Evolutionary conservation across 2,888 invertebrate genomes (phyloP).

Genomic region (Uloborus plumipes): DNA sequence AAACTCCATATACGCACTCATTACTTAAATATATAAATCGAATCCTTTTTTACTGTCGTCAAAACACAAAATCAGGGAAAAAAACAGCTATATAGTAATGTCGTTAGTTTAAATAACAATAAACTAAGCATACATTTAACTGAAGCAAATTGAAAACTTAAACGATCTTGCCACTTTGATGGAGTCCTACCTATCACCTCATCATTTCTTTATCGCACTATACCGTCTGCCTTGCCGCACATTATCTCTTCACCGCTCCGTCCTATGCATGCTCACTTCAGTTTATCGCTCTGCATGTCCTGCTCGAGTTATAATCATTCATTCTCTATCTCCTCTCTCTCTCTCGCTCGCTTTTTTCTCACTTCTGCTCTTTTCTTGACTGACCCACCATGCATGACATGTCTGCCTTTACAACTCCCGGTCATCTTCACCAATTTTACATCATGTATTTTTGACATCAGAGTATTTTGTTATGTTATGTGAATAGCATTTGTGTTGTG

Average conservation of each 20-base stretch:
- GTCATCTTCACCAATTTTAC: no score
- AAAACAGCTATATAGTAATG: no score
- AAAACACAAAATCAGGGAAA: no score
- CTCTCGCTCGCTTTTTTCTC: slow-evolving; percentile 28
- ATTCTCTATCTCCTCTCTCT: slow-evolving; percentile 16
- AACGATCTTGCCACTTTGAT: slow-evolving; percentile 26
- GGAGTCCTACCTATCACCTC: slow-evolving; percentile 53
- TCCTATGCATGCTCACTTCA: slow-evolving; percentile 42
- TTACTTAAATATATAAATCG: no score
- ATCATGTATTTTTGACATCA: no score
- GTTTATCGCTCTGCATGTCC: slow-evolving; percentile 43
- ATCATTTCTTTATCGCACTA: slow-evolving; percentile 54
- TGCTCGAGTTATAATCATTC: slow-evolving; percentile 17
- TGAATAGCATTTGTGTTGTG: no score
- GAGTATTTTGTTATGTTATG: no score
- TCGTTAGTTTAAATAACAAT: no score
- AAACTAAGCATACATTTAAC: no score
- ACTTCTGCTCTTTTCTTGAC: slow-evolving; percentile 8
- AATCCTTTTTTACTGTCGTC: no score
- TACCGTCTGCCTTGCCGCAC: slow-evolving; percentile 35
- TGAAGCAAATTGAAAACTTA: no score
- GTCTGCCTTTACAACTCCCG: not conserved
- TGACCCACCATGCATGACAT: slow-evolving; percentile 40
- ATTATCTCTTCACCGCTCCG: slow-evolving; percentile 30
- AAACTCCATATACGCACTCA: no score